Evolutionary conservation across 1,140 invertebrate genomes (phyloP), one percentile per base, ranked within the genome.

Genomic region (Pantala flavescens): DNA sequence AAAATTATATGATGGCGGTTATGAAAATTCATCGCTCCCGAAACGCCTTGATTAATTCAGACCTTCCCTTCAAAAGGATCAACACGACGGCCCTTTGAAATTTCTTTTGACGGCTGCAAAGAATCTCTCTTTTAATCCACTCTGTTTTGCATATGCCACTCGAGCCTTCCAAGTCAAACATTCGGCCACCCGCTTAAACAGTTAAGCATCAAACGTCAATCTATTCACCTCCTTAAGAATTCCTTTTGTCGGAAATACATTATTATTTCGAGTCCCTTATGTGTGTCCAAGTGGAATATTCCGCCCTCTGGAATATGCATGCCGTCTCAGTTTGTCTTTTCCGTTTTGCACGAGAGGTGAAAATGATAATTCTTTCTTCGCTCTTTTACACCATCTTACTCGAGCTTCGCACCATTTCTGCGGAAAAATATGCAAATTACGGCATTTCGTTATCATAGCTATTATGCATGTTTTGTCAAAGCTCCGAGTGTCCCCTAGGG

Each of bases 81-180:
- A 63, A 43, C 70, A 74, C 75, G 73, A 71, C 75, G 73, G 75
- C 75, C 73, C 73, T 70, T 76, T 74, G 42, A 72, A 28, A 76
- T 71, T 76, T 74, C 76, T 76, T 76, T 76, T 74, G 71, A 74
- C 76, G 36, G 49, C 74, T 55, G 72, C 3, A 71, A 75, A 73
- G 55, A 23, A 55, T 19, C 73, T 55, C 75, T 74, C 75, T 74
- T 76, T 28, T 76, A 76, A 76, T 76, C 76, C 74, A 76, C 76
- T 76, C 73, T 70, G 73, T 74, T 76, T 76, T 76, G 76, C 76
- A 76, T 76, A 76, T 76, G 76, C 76, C 76, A 76, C 76, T 76
- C 74, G 76, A 74, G 76, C 76, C 42, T 43, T 71, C 24, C 72
- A 76, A 76, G 76, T 76, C 76, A 76, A 76, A 76, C 76, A 76